Base-by-base conservation (phyloP, 2,113 vertebrate genomes). In the Candoia aspera region DNA sequence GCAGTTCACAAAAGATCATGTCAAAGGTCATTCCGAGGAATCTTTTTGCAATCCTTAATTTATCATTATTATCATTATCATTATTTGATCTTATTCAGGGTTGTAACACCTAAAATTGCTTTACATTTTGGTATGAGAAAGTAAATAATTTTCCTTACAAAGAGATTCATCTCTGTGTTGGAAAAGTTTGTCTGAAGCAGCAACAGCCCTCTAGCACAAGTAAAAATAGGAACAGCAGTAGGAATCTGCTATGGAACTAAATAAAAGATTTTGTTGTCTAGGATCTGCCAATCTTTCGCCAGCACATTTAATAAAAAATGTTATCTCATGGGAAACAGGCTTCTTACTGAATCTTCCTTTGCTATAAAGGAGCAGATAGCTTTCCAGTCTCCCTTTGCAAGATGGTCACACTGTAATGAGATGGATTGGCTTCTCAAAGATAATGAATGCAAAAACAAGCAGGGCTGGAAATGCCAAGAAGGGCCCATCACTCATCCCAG, bases 261-360 rank as follows among this genome's bases (percentile, higher is more conserved):
- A 97, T 95, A 97, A 95, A 95, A 93, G 93, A 96, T 90, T 94
- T 92, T 60, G 68, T 92, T 95, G 93, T 95, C 0, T 79, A 37
- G 59, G 23, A 58, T 91, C 90, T 68, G 92, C 93, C 93, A 94
- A 37, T 62, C 95, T 95, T 97, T 96, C 95, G 96, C 96, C 96
- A 95, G 95, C 95, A 95, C 97, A 97, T 97, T 97, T 97, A 97
- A 97, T 97, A 95, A 95, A 96, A 96, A 96, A 95, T 93, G 94
- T 95, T 95, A 97, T 98, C 97, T 97, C 97, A 97, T 97, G 96
- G 97, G 97, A 98, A 98, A 97, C 98, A 92, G 92, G 91, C 95
- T 95, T 93, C 95, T 95, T 97, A 94, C 0, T 95, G 53, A 96
- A 95, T 96, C 95, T 93, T 95, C 95, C 93, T 95, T 94, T 96